Conservation (phyloP, 2,113 vertebrate genomes). For the Thunnus maccoyii region DNA sequence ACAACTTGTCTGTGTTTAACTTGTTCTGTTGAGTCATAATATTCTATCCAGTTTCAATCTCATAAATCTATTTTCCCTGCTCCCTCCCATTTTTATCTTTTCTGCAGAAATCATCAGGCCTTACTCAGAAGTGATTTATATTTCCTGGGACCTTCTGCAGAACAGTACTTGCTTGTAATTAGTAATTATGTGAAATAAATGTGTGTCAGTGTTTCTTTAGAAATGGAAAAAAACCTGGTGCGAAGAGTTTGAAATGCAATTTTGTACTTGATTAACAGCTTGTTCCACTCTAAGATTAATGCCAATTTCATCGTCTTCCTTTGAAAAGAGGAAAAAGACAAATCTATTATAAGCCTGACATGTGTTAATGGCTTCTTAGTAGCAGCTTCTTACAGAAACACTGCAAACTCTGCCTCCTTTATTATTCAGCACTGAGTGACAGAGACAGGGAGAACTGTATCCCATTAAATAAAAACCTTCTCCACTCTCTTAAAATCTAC, state of each 20-base stretch:
- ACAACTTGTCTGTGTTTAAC: background rate
- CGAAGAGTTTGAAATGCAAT: background rate
- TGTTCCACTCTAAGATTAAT: background rate
- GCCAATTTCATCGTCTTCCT: background rate
- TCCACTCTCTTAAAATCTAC: background rate
- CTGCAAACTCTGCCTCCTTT: background rate
- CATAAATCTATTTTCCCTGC: background rate
- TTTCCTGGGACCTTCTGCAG: constrained; percentile 24
- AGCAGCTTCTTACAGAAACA: constrained; percentile 26
- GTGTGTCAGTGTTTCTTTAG: background rate
- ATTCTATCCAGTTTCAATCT: background rate
- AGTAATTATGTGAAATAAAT: background rate
- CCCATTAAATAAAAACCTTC: background rate
- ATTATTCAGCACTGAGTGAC: background rate
- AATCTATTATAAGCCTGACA: background rate
- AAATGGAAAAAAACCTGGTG: background rate
- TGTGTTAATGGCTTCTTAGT: constrained; percentile 2
- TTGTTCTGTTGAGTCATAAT: background rate
- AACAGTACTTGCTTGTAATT: background rate
- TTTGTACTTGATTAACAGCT: constrained; percentile 9
- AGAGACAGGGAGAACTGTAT: background rate
- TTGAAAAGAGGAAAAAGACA: constrained; percentile 13
- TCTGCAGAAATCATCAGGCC: constrained; percentile 18
- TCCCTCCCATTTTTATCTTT: background rate
- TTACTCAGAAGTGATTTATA: constrained; percentile 35